A percentile compares a stretch with the other conserved stretches of the same genome.
phyloP scores from a whole-genome alignment of 1,140 invertebrate genomes.

The Oryzaephilus surinamensis region DNA sequence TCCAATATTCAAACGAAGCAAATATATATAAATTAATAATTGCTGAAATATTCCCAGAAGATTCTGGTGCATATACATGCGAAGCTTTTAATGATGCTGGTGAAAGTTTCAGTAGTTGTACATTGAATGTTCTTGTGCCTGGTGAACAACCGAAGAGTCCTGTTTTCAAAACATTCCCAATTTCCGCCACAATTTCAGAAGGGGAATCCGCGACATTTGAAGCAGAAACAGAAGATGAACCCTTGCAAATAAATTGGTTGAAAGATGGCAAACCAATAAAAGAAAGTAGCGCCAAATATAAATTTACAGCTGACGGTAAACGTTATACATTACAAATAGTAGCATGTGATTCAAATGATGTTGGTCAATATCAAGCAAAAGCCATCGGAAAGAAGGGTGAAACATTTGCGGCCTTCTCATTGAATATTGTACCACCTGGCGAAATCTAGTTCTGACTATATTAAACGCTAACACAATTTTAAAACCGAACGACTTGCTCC shows the following conservation, averaged over 20 bases:
- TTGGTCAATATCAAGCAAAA: constrained; percentile 82
- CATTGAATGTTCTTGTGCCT: constrained; percentile 73
- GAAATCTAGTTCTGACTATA: constrained; percentile 26
- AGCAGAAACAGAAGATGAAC: constrained; percentile 60
- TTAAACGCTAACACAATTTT: constrained; percentile 14
- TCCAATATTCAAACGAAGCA: constrained; percentile 82
- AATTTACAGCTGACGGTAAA: constrained; percentile 70
- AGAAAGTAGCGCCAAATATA: constrained; percentile 61
- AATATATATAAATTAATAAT: constrained; percentile 86
- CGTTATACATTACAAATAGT: constrained; percentile 66
- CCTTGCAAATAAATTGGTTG: constrained; percentile 63
- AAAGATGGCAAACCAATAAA: constrained; percentile 80
- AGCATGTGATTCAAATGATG: constrained; percentile 64
- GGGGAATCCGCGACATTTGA: constrained; percentile 71
- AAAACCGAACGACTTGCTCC: constrained; percentile 31
- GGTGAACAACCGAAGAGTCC: constrained; percentile 76
- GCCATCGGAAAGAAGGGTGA: constrained; percentile 78
- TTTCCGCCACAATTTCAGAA: constrained; percentile 73
- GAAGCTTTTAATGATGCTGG: constrained; percentile 93
- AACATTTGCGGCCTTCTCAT: constrained; percentile 69
- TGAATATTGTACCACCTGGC: constrained; percentile 55
- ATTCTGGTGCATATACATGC: constrained; percentile 87
- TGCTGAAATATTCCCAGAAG: constrained; percentile 90
- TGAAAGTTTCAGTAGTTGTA: constrained; percentile 85
- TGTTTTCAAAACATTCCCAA: constrained; percentile 79